Evolutionary conservation across 1,140 invertebrate genomes (phyloP), one percentile per base, ranked within the genome.

Genomic region (Conus betulinus): DNA sequence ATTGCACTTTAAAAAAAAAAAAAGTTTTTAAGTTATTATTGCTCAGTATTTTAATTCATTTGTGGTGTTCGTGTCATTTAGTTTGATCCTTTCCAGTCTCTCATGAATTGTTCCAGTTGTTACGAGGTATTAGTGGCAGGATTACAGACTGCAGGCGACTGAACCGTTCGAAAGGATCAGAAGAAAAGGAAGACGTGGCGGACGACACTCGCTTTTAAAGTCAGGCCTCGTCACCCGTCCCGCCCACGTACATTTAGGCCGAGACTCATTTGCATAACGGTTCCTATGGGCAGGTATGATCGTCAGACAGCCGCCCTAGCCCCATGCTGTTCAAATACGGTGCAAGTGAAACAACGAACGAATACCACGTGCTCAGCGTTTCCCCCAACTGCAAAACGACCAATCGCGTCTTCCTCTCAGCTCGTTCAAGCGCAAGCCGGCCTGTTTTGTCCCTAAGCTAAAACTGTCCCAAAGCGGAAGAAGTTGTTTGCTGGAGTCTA

Each of bases 221-320:
- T 23, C 79, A 53, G 0, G 76, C 76, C 23, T 27, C 76, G 76
- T 25, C 25, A 78, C 25, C 6, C 8, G 8, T 51, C 25, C 76
- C 39, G 4, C 76, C 39, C 39, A 39, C 23, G 25, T 13, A 0
- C 20, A 20, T 81, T 52, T 15, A 53, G 27, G 15, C 6, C 67
- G 17, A 71, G 20, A 13, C 79, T 81, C 79, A 81, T 81, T 81
- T 81, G 79, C 79, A 81, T 81, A 81, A 52, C 7, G 79, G 15
- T 53, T 23, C 27, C 27, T 51, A 78, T 39, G n/a, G 76, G 8
- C 25, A 27, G 23, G 2, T 74, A n/a, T 17, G 20, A 17, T 8
- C 20, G 60, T 15, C 60, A 15, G 60, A 13, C 11, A 13, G 60
- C 60, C 60, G 60, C 60, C 20, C 11, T 23, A 67, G 20, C 60